Evolutionary conservation across 2,888 invertebrate genomes (phyloP).

Genomic region (Ormyrus nitidulus): DNA sequence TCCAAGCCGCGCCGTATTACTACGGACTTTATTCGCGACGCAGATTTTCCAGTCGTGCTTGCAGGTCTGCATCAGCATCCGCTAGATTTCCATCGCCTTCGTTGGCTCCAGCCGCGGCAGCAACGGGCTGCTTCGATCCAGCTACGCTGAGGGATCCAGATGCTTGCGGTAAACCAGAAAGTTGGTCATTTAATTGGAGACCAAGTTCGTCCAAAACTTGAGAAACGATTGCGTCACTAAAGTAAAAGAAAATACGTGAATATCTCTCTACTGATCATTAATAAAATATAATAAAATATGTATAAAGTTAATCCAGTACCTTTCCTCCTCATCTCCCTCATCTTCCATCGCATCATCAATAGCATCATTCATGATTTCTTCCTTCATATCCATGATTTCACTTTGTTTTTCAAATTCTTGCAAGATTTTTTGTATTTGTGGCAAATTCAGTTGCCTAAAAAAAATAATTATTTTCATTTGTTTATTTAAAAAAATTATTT

Average conservation of each 20-base stretch:
- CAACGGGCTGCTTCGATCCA: slow-evolving; percentile 81
- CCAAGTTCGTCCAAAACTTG: slow-evolving; percentile 99
- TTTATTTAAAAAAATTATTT: slow-evolving; percentile 17
- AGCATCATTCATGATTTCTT: slow-evolving; percentile 99
- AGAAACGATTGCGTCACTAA: slow-evolving; percentile 93
- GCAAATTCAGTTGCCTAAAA: slow-evolving; percentile 91
- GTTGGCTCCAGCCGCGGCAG: slow-evolving; percentile 76
- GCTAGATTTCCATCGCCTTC: slow-evolving; percentile 77
- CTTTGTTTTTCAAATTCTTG: slow-evolving; percentile 99
- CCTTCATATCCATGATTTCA: slow-evolving; percentile 99
- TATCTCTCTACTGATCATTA: no score
- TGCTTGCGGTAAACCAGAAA: slow-evolving; percentile 90
- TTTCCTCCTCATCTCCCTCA: slow-evolving; percentile 98
- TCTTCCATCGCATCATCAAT: slow-evolving; percentile 99
- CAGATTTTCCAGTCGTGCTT: slow-evolving; percentile 96
- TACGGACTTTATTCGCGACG: slow-evolving; percentile 83
- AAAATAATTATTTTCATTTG: not conserved
- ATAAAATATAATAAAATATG: no score
- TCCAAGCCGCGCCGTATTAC: slow-evolving; percentile 25
- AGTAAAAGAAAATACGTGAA: no score
- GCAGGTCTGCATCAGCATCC: slow-evolving; percentile 98
- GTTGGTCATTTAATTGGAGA: slow-evolving; percentile 93
- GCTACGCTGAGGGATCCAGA: slow-evolving; percentile 78
- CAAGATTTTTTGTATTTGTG: slow-evolving; percentile 98
- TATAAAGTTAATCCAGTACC: slow-evolving; percentile 75